Evolutionary conservation across 2,797 vertebrate species (phyloP).

Genomic region (Sternarchorhynchus goeldii): DNA sequence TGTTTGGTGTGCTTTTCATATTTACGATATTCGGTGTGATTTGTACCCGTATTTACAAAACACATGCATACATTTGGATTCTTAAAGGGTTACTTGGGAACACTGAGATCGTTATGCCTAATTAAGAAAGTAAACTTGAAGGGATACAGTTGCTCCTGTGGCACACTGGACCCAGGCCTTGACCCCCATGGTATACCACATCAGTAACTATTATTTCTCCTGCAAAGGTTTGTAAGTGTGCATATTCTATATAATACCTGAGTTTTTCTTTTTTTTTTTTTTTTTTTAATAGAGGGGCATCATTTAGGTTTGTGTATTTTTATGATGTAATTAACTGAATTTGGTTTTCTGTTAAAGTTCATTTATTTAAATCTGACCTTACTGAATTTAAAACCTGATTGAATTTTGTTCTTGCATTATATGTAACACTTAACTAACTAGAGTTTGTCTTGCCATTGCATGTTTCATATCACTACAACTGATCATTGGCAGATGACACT

Average conservation of each 20-base stretch:
- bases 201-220: neutral
- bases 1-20: neutral
- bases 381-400: constrained; percentile 2
- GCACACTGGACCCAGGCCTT: neutral
- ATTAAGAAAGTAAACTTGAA: neutral
- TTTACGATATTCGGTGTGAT: neutral
- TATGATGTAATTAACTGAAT: neutral
- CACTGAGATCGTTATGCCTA: neutral
- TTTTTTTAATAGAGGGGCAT: neutral
- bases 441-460: neutral
- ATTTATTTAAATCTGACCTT: neutral
- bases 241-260: neutral
- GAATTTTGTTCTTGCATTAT: neutral
- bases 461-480: constrained; percentile 18
- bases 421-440: constrained; percentile 11
- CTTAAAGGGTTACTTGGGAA: constrained; percentile 9
- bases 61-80: neutral
- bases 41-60: neutral
- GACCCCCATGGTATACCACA: neutral
- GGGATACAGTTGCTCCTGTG: neutral
- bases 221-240: neutral
- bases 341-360: neutral
- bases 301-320: constrained; percentile 11
- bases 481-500: neutral
- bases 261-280: neutral